These are phyloP conservation scores for Lacanobia oleracea DNA, from an alignment of 2,888 invertebrate species.

Conservation along the genomic window DNA sequence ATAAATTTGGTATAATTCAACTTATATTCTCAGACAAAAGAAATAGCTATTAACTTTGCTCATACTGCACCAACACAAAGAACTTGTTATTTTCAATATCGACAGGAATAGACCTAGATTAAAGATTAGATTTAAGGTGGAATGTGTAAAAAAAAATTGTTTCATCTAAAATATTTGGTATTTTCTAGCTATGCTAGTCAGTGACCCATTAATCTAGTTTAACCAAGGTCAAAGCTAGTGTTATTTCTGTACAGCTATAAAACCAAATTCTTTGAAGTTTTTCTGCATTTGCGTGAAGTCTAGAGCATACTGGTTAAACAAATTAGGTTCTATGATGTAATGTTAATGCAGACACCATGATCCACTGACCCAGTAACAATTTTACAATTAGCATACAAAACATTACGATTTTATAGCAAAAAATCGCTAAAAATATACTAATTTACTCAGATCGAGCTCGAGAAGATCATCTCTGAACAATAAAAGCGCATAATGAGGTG, in stretches of 20 bases:
- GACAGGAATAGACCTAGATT: neutral
- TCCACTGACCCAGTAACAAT: constrained; percentile 40
- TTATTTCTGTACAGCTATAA: constrained; percentile 36
- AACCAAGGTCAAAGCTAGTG: constrained; percentile 52
- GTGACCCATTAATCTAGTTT: constrained; percentile 56
- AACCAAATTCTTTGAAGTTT: constrained; percentile 11
- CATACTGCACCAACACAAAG: constrained; percentile 7
- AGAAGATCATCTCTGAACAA: constrained; percentile 24
- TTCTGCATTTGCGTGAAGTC: neutral
- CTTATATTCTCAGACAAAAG: neutral
- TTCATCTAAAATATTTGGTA: constrained; percentile 2
- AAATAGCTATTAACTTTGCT: neutral
- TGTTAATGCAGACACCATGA: constrained; percentile 34
- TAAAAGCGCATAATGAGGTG: constrained; percentile 53
- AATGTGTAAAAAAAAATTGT: neutral
- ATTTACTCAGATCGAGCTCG: neutral
- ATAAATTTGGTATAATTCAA: neutral
- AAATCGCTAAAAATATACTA: constrained; percentile 16
- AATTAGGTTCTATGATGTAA: constrained; percentile 49
- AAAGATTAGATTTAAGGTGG: neutral
- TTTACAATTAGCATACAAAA: constrained; percentile 13
- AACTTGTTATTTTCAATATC: neutral
- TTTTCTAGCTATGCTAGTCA: constrained; percentile 21
- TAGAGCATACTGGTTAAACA: neutral
- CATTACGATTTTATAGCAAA: constrained; percentile 16